Base-by-base conservation (phyloP, 1,140 invertebrate species). In the Drosophila parvula region DNA sequence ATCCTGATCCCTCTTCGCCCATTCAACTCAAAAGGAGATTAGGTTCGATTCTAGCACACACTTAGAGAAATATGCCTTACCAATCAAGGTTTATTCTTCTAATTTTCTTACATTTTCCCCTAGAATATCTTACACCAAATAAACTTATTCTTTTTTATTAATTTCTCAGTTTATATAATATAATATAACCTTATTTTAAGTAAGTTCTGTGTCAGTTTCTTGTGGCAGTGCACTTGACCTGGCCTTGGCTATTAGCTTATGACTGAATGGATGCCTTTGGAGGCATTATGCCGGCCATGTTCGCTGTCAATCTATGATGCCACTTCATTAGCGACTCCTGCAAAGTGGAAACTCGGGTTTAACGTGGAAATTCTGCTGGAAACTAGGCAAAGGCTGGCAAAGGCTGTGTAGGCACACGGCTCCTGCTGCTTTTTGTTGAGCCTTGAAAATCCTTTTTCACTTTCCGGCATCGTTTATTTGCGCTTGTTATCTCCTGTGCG, bases 401-500 rank as follows among this genome's bases (percentile, higher is more conserved):
- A 51, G 18, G 18, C 16, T 8, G 16, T 18, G 22, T 2, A 22
- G 22, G 22, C 22, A 22, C 22, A 6, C 16, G 10, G 5, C 38
- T 14, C 7, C 30, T 44, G 34, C 18, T 40, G 11, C 34, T 50
- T 11, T 32, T n/a, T n/a, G n/a, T n/a, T 43, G 43, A 59, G 53
- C 62, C 61, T 57, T 22, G 56, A 53, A 70, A 71, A 67, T 43
- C 62, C 12, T 71, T 65, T 36, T 56, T 50, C 62, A 61, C 53
- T 56, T 55, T 44, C 59, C 36, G 43, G 43, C 43, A 48, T 47
- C 75, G 74, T 53, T 78, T 75, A 43, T 70, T 70, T 61, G 56
- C 74, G 67, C 74, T 75, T 69, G 57, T 71, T 77, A 67, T 73
- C 78, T 53, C 55, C 70, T 74, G 77, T 74, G 81, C 63, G 81